Conservation (phyloP, 2,113 vertebrate genomes). For the Pterocles orientalis region DNA sequence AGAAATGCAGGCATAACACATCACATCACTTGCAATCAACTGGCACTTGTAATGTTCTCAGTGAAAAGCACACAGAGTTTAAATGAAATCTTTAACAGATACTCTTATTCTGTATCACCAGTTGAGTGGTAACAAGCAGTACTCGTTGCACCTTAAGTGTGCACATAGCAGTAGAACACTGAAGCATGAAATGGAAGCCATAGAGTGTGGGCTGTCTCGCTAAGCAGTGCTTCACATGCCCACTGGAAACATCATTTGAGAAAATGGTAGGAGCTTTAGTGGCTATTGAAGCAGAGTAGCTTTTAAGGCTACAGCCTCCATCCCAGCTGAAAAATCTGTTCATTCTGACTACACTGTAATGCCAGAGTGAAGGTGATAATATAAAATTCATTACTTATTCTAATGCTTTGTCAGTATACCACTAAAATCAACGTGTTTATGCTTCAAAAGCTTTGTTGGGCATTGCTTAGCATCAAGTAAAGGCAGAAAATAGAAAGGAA, state of each 20-base stretch:
- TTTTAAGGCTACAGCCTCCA: background rate
- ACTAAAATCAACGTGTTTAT: background rate
- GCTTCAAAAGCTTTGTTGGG: background rate
- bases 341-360: accelerated
- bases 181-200: constrained; percentile 45
- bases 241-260: background rate
- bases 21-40: background rate
- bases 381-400: background rate
- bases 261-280: background rate
- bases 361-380: background rate
- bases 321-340: background rate
- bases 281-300: background rate
- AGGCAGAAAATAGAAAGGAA: background rate
- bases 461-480: background rate
- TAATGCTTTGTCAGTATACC: background rate
- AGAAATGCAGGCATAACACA: background rate
- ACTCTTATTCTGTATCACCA: background rate
- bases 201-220: background rate
- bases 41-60: background rate
- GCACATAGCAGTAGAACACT: background rate
- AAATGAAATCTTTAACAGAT: background rate
- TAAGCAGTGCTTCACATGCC: background rate
- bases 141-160: background rate
- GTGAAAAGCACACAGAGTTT: background rate
- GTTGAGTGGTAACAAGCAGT: background rate